Conservation (phyloP, 2,888 invertebrate species). For the Bembecia ichneumoniformis region DNA sequence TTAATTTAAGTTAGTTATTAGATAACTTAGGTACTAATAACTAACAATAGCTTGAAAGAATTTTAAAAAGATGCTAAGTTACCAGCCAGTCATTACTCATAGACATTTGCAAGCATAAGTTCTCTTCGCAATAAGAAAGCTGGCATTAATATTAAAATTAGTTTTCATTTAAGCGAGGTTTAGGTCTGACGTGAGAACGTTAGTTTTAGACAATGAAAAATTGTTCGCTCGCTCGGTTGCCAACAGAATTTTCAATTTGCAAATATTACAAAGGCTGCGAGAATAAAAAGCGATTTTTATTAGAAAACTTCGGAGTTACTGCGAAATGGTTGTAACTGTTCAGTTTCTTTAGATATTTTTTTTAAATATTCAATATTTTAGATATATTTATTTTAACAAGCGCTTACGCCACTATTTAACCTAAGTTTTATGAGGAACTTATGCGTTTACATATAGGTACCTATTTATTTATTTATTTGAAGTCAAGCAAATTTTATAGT, state of each 20-base stretch:
- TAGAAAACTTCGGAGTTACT: not conserved
- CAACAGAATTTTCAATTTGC: conserved; percentile 4
- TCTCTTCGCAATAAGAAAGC: conserved; percentile 12
- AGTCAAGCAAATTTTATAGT: too few relatives aligned
- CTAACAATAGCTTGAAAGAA: too few relatives aligned
- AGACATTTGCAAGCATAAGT: not conserved
- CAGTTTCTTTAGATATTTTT: too few relatives aligned
- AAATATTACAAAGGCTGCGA: not conserved
- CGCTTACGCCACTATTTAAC: too few relatives aligned
- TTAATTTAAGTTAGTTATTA: too few relatives aligned
- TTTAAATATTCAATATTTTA: too few relatives aligned
- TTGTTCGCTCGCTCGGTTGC: conserved; percentile 22
- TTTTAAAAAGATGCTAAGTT: not conserved
- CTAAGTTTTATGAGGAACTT: too few relatives aligned
- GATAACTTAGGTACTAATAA: too few relatives aligned
- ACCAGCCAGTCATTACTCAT: not conserved
- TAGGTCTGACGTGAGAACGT: conserved; percentile 29
- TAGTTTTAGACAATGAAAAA: conserved; percentile 46
- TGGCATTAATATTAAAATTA: conserved; percentile 56
- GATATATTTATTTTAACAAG: too few relatives aligned
- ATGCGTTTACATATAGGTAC: too few relatives aligned
- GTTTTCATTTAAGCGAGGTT: conserved; percentile 48
- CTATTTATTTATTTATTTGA: too few relatives aligned
- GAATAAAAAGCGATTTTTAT: not conserved
- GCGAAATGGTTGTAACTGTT: too few relatives aligned